Evolutionary conservation across 2,888 invertebrate species (phyloP).

Genomic region (Thera obeliscata): DNA sequence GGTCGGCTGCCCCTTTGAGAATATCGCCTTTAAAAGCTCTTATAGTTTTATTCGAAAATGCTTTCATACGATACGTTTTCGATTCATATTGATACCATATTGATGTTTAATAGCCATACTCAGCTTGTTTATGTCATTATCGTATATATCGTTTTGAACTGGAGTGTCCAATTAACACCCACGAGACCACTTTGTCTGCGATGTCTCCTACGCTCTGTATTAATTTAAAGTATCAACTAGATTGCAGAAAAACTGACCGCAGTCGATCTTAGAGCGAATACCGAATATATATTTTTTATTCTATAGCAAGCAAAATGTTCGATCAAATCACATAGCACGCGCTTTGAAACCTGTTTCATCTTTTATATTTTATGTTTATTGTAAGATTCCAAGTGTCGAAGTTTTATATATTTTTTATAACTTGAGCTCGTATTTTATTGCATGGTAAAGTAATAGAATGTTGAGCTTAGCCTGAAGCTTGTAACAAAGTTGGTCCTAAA

Average conservation of each 20-base stretch:
- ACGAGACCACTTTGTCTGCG: slow-evolving; percentile 46
- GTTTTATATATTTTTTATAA: background rate
- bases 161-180: slow-evolving; percentile 55
- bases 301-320: background rate
- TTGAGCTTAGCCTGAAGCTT: no score
- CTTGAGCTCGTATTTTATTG: background rate
- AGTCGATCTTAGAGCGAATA: background rate
- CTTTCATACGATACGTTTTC: background rate
- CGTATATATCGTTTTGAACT: slow-evolving; percentile 36
- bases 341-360: background rate
- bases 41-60: slow-evolving; percentile 2
- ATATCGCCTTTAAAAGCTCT: slow-evolving; percentile 5
- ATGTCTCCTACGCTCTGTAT: slow-evolving; percentile 51
- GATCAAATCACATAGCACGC: background rate
- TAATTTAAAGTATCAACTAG: slow-evolving; percentile 52
- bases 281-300: no score
- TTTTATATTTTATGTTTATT: background rate
- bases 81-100: slow-evolving; percentile 11
- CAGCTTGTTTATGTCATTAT: slow-evolving; percentile 35
- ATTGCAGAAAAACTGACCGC: slow-evolving; percentile 38
- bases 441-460: no score
- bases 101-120: slow-evolving; percentile 38
- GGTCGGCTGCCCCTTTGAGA: slow-evolving; percentile 2
- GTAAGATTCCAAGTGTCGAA: no score
- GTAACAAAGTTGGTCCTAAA: background rate